Evolutionary conservation across 2,888 invertebrate species (phyloP).

Genomic region (Ecliptopera silaceata): DNA sequence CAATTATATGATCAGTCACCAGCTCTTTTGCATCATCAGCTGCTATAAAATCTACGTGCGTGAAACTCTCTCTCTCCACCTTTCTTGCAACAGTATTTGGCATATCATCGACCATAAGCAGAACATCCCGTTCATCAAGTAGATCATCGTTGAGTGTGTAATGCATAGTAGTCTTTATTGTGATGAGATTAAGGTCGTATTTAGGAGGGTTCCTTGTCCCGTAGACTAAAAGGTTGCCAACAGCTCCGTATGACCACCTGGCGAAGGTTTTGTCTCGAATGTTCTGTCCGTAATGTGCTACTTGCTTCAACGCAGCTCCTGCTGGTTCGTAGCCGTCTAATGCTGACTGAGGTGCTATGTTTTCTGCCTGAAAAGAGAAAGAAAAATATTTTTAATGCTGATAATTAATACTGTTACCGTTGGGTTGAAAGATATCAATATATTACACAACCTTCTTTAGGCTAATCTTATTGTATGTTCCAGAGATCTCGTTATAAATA

Average conservation of each 20-base stretch:
- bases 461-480: too few relatives aligned
- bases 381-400: background rate
- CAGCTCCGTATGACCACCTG: conserved; percentile 54
- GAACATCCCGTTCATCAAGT: conserved; percentile 7
- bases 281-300: conserved; percentile 67
- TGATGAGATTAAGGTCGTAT: conserved; percentile 55
- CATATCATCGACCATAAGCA: conserved; percentile 9
- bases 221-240: conserved; percentile 50
- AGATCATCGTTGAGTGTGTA: conserved; percentile 4
- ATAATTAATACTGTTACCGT: too few relatives aligned
- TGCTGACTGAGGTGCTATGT: background rate
- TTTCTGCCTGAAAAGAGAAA: conserved; percentile 1
- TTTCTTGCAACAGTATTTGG: background rate
- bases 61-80: conserved; percentile 2
- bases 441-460: too few relatives aligned
- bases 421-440: too few relatives aligned
- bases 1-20: conserved; percentile 11
- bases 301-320: conserved; percentile 63
- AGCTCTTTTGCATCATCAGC: conserved; percentile 9
- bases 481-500: too few relatives aligned
- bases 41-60: conserved; percentile 5
- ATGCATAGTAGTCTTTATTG: conserved; percentile 52
- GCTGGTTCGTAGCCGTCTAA: conserved; percentile 25
- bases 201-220: conserved; percentile 48
- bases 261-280: conserved; percentile 57